Evolutionary conservation across 2,113 vertebrate genomes (phyloP), one percentile per base, ranked within the genome.

Genomic region (Plecturocebus donacophilus): DNA sequence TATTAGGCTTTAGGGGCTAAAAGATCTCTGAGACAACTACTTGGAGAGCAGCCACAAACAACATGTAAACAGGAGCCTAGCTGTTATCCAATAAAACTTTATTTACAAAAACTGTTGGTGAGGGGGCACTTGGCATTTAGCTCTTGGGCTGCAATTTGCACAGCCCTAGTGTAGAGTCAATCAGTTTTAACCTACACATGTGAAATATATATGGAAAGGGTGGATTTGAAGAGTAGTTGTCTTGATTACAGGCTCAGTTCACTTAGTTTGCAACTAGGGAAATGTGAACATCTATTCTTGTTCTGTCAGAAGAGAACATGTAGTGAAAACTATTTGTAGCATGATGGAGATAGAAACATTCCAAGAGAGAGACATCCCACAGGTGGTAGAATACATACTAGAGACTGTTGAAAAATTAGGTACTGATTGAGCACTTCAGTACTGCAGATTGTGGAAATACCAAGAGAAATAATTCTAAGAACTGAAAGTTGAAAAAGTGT

Each of bases 241-340:
- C 75, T 87, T 81, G 84, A 79, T 68, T 82, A 14, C 8, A 97
- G 52, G 20, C 23, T 92, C 30, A n/a, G 21, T 94, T 97, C 66
- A 58, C 30, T 93, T 95, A 56, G 23, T 92, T 95, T 94, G 56
- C 30, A 92, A 47, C 68, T 80, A 75, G 76, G 45, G 77, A 79
- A 35, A 40, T 90, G n/a, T 77, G 66, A 88, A 40, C 30, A 40
- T 93, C 42, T 87, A 19, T 96, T 87, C 38, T 64, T 84, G 49
- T 80, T 94, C 25, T 32, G 45, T 45, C 58, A 73, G 76, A 87
- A 66, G 35, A 87, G 20, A 92, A 71, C 1, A 3, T 64, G 19
- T 76, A 80, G 40, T 79, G 49, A 83, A 87, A 95, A 73, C 54
- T 94, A 58, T 76, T 75, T 80, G 66, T 90, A 87, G 86, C 49